Evolutionary conservation across 2,797 vertebrate species (phyloP).

Genomic region (Huso huso): DNA sequence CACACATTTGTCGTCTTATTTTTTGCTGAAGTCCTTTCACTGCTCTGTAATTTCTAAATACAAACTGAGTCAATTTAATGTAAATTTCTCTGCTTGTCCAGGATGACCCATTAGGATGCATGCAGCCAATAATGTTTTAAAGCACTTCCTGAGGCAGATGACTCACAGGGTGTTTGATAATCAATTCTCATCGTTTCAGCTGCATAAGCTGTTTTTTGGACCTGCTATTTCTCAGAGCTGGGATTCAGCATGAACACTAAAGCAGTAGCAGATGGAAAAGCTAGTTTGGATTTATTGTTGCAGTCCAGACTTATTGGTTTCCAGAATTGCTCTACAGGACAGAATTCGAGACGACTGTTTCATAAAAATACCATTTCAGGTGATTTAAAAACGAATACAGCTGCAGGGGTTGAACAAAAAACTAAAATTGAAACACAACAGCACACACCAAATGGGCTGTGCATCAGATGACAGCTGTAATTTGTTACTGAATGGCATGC

Average conservation of each 20-base stretch:
- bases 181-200: slow-evolving; percentile 60
- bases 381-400: no score
- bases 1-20: no score
- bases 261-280: slow-evolving; percentile 24
- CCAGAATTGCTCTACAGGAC: slow-evolving; percentile 1
- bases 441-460: no score
- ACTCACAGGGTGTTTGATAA: slow-evolving; percentile 56
- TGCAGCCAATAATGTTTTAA: slow-evolving; percentile 57
- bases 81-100: slow-evolving; percentile 58
- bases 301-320: slow-evolving; percentile 15
- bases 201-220: slow-evolving; percentile 55
- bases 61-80: slow-evolving; percentile 48
- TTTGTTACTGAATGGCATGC: no score
- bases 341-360: no score
- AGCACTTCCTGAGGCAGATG: slow-evolving; percentile 63
- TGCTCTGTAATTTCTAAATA: no score
- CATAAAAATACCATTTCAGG: no score
- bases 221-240: slow-evolving; percentile 35
- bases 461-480: no score
- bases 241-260: slow-evolving; percentile 39
- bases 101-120: slow-evolving; percentile 56
- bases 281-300: slow-evolving; percentile 17
- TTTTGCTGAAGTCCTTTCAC: no score
- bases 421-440: no score
- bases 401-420: no score